Evolutionary conservation across 2,113 vertebrate genomes (phyloP), one percentile per base, ranked within the genome.

Genomic region (Cricetomys ansorgei): DNA sequence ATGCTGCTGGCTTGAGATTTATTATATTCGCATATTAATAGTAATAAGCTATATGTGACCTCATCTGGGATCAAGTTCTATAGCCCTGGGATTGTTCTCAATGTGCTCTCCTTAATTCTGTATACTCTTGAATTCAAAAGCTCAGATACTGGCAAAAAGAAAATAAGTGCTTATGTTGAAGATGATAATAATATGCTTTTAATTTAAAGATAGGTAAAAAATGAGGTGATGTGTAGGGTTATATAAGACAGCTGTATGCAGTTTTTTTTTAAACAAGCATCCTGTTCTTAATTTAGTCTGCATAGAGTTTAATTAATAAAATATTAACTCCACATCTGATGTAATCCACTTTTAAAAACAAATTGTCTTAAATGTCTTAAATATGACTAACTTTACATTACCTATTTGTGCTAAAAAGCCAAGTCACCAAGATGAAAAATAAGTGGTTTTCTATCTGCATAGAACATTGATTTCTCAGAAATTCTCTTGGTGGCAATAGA

Each of bases 401-500:
- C 43, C 17, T 81, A 83, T 29, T 94, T 79, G 48, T 48, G 34
- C 31, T 86, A 37, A 31, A 92, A 62, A 91, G 12, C 13, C 40
- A 84, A 77, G 37, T 73, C 5, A 55, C 29, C 43, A 92, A 91
- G 76, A 88, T 95, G 7, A 90, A 96, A 94, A 88, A 3, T 7
- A 94, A 92, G 27, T 73, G 23, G 11, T 92, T 94, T 94, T 90
- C 69, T 88, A 45, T 93, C 45, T 75, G 12, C 11, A 23, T 57
- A 45, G 13, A 89, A 92, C 67, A 81, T 3, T 77, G 62, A 69
- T 90, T 93, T 92, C 89, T 89, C 86, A 87, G 89, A 96, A 92
- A 94, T 95, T 94, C 57, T 95, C 86, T 91, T 83, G 65, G 86
- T 94, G 67, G 73, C 83, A 93, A 92, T 57, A 73, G 48, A 93